Conservation (phyloP, 2,888 invertebrate species). For the Steromphala cineraria region DNA sequence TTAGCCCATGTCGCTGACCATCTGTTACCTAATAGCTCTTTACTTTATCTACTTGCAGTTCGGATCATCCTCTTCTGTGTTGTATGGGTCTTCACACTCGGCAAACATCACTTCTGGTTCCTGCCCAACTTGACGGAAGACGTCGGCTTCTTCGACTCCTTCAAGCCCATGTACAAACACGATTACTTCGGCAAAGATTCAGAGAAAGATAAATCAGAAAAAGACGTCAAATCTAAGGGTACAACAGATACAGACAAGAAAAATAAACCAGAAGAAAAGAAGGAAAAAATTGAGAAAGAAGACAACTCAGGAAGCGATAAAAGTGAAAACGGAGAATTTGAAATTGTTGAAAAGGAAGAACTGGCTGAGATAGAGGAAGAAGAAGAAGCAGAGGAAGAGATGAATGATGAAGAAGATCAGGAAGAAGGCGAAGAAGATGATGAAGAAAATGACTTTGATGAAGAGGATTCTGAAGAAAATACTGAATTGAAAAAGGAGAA, state of each 20-base stretch:
- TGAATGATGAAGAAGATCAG: conserved; percentile 25
- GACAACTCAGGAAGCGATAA: conserved; percentile 23
- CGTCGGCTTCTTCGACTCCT: conserved; percentile 98
- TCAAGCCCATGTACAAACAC: conserved; percentile 92
- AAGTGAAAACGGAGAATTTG: conserved; percentile 32
- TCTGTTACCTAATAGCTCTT: background rate
- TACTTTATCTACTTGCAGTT: conserved; percentile 76
- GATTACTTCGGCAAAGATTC: conserved; percentile 38
- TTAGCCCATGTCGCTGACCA: no score
- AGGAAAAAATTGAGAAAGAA: conserved; percentile 40
- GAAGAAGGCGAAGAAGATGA: conserved; percentile 38
- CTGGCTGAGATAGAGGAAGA: conserved; percentile 25
- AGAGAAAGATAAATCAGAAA: conserved; percentile 42
- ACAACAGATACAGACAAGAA: conserved; percentile 40
- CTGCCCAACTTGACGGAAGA: conserved; percentile 99
- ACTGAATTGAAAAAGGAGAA: conserved; percentile 27
- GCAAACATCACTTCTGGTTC: conserved; percentile 96
- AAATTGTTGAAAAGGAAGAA: conserved; percentile 32
- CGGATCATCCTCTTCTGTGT: conserved; percentile 93
- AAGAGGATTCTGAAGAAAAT: conserved; percentile 24
- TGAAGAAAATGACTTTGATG: conserved; percentile 22
- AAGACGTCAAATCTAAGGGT: conserved; percentile 38
- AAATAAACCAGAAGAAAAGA: conserved; percentile 38
- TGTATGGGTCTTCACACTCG: conserved; percentile 91
- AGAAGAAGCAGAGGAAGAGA: background rate